Evolutionary conservation across 2,888 invertebrate genomes (phyloP).

Genomic region (Blera fallax): DNA sequence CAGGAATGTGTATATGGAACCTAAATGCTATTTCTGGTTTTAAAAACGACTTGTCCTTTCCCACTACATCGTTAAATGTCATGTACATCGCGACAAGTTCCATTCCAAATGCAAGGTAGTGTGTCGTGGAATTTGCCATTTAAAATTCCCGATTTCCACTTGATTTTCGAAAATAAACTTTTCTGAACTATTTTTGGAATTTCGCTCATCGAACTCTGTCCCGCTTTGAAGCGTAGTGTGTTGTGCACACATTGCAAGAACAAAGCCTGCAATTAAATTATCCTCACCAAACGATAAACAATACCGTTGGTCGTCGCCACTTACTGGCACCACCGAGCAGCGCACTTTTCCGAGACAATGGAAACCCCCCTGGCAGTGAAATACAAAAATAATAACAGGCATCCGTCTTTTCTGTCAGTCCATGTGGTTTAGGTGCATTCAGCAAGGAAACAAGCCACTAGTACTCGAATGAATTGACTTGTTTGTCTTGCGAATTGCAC

Average conservation of each 20-base stretch:
- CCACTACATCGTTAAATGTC: too few species aligned
- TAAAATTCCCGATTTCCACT: slow-evolving; percentile 20
- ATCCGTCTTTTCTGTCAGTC: not conserved
- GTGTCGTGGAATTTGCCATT: slow-evolving; percentile 25
- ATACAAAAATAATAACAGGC: not conserved
- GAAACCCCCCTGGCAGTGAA: not conserved
- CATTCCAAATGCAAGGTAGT: too few species aligned
- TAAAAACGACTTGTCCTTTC: too few species aligned
- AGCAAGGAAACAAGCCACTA: not conserved
- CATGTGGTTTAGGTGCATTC: not conserved
- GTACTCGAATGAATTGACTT: slow-evolving; percentile 30
- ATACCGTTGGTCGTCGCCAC: slow-evolving; percentile 20
- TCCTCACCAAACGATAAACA: slow-evolving; percentile 33
- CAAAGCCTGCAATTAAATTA: slow-evolving; percentile 32
- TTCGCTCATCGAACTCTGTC: slow-evolving; percentile 25
- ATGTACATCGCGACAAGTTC: too few species aligned
- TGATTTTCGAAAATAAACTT: slow-evolving; percentile 39
- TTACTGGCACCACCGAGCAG: not conserved
- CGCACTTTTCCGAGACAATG: slow-evolving; percentile 27
- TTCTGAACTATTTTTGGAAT: slow-evolving; percentile 47
- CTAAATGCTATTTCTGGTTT: too few species aligned
- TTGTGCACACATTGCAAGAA: not conserved
- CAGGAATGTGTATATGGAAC: too few species aligned
- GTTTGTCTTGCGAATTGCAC: slow-evolving; percentile 37
- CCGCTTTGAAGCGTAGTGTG: not conserved